These are phyloP conservation scores for Phaetusa simplex DNA, from an alignment of 2,113 vertebrate genomes.

Conservation along the genomic window DNA sequence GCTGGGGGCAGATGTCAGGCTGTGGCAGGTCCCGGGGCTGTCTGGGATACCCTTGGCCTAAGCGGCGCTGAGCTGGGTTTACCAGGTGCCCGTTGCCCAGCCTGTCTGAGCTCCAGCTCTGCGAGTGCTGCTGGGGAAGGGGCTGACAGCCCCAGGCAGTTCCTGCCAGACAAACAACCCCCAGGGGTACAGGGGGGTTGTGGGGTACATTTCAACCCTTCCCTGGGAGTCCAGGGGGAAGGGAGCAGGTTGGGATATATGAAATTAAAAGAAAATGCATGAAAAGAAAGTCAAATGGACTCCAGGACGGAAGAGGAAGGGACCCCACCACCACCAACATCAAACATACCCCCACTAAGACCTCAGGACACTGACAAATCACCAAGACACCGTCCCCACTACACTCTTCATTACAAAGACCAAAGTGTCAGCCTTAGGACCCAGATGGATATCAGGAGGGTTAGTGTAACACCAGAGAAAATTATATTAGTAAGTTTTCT, in stretches of 20 bases:
- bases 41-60: neutral
- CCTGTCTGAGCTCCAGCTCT: neutral
- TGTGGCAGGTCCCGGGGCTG: too few species aligned
- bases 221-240: neutral
- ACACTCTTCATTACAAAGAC: neutral
- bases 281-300: neutral
- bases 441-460: neutral
- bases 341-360: neutral
- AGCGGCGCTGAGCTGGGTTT: rapidly evolving
- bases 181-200: rapidly evolving
- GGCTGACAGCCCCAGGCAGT: neutral
- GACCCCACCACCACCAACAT: neutral
- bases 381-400: neutral
- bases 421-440: neutral
- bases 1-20: neutral
- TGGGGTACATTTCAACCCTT: neutral
- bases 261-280: neutral
- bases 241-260: too few species aligned
- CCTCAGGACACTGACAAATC: neutral
- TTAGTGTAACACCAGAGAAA: neutral
- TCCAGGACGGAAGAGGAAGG: neutral
- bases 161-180: rapidly evolving
- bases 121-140: rapidly evolving
- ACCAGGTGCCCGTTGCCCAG: neutral
- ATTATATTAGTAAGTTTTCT: neutral